Base-by-base conservation (phyloP, 2,888 invertebrate genomes). In the Calameuta idolon region DNA sequence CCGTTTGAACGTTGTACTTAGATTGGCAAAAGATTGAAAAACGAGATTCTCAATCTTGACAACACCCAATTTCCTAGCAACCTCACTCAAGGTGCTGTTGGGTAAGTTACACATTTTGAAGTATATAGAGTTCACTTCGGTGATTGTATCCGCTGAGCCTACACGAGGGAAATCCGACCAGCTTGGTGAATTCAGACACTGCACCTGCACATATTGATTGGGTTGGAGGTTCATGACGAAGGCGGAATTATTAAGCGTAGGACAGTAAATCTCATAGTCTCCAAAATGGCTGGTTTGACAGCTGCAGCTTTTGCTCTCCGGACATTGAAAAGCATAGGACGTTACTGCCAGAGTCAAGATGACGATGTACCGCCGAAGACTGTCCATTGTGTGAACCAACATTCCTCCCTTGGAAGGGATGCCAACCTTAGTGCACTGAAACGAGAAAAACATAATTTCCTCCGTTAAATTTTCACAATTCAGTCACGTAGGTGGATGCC, bases 1-100 rank as follows among this genome's bases (percentile, higher is more conserved):
- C 73, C 93, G 93, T 37, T 93, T 92, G 69, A 95, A 92, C 30
- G 74, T 82, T 23, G 81, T 75, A 12, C 81, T 83, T 33, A 82
- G 69, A 76, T 85, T 82, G 15, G 79, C 80, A 69, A 76, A 83
- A 0, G 86, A 86, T 9, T 78, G 77, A 31, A 90, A 85, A 11
- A 74, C 69, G 1, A 90, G 31, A 23, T n/a, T 79, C 11, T 84
- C 75, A 3, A 86, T 79, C 2, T 77, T 74, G 4, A 80, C 74
- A 11, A 76, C 80, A 4, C 87, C 83, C n/a, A 90, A 55, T 73
- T 81, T 83, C 3, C 74, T 37, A 0, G 84, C 78, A 11, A 90
- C 85, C 15, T 81, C 77, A 0, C 81, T 82, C 3, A 90, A 75
- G 33, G 84, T 83, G 1, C 73, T 34, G 31, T 81, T 78, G 1